Base-by-base conservation (phyloP, 2,797 vertebrate species). In the Allobates femoralis region DNA sequence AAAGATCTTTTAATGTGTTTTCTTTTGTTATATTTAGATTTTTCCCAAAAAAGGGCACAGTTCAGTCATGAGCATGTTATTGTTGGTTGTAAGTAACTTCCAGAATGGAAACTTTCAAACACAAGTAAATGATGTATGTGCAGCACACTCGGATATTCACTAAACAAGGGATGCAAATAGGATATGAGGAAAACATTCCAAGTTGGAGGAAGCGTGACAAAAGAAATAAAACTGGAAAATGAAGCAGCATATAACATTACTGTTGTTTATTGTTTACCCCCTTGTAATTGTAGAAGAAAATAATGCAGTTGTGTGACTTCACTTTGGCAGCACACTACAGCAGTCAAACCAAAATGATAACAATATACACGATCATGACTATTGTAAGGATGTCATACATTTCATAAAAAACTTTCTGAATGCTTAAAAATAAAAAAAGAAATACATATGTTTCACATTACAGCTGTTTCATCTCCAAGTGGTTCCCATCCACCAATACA, bases 11-110 rank as follows among this genome's bases (percentile, higher is more conserved):
- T 80, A 53, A 66, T 79, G 26, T 46, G 32, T 53, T 73, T 73
- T 46, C 28, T 53, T 77, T 26, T 76, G 23, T 79, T 86, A 76
- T 81, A 81, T 81, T 81, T 81, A 86, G 67, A 81, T 46, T 86
- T 14, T 34, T 69, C 71, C 84, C 84, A n/a, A 80, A 81, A 86
- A 86, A 86, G 69, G 79, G 30, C 66, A 86, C 46, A 66, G 69
- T n/a, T 50, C 41, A 64, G 26, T 55, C 19, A 16, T 26, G n/a
- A 85, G 50, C 12, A 51, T 62, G 46, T 84, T 69, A 51, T 74
- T 64, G 55, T 50, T 71, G 56, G 66, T 73, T 74, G 58, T 14
- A 26, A 56, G 28, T 60, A 64, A n/a, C 28, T 34, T 75, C 34
- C 46, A 83, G 10, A 60, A 83, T 75, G 21, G 83, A 77, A 84